Evolutionary conservation across 2,888 invertebrate species (phyloP), one percentile per base, ranked within the genome.

Genomic region (Papilio elwesi): DNA sequence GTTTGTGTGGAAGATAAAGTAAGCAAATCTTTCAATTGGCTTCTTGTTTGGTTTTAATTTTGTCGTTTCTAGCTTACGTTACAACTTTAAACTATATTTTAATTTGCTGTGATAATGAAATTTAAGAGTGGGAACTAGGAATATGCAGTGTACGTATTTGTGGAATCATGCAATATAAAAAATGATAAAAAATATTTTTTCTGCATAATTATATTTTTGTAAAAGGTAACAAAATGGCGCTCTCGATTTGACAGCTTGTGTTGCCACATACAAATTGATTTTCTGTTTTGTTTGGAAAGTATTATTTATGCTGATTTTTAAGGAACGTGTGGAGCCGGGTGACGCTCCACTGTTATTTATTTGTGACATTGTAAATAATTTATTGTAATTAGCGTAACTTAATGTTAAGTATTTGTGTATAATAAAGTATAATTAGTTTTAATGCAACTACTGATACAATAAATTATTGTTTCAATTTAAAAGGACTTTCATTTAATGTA

Each of bases 391-490:
- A 86, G 75, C 80, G 74, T 87, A 86, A 83, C 78, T 83, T 86
- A 81, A 82, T 78, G 75, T 80, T 86, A 85, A 87, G 85, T 82
- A 87, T 83, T 87, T 90, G 90, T 90, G 90, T 89, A 90, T 70
- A 64, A 70, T 90, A 91, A 88, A 88, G 85, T 88, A 85, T 88
- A 81, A 83, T 81, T 87, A 86, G 86, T 86, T 87, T 87, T 87
- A 89, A 87, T 78, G 87, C 86, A 87, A 90, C 83, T 89, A 89
- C 83, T 83, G 81, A 84, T 86, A 90, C 90, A 92, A 93, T 93
- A 93, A 92, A 92, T 91, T 92, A 92, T 92, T 92, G 91, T 92
- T 92, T 91, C 87, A 85, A 91, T 85, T 89, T 88, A 82, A 69
- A 66, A 74, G 68, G 62, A 36, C 57, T 73, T 79, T 81, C 83